Conservation (phyloP, 1,140 invertebrate species). For the Listronotus oregonensis region DNA sequence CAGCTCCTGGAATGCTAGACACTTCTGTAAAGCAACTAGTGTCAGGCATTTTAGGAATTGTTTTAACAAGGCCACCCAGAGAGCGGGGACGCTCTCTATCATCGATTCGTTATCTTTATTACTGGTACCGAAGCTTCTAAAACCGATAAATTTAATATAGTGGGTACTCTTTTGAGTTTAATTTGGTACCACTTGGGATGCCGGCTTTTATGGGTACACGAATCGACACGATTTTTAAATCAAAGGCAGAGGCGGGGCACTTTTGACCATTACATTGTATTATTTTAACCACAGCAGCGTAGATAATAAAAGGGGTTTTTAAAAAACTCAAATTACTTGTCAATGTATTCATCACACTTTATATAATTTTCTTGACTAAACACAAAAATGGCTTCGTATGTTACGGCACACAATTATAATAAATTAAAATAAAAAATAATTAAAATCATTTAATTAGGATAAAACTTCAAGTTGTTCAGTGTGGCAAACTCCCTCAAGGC, state of each 20-base stretch:
- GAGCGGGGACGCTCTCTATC: constrained; percentile 19
- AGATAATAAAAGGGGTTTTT: too few species aligned
- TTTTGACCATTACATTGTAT: too few species aligned
- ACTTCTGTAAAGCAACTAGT: constrained; percentile 30
- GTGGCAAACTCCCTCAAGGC: too few species aligned
- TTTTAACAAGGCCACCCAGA: constrained; percentile 39
- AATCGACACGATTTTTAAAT: constrained; percentile 29
- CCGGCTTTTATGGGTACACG: constrained; percentile 30
- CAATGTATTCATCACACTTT: too few species aligned
- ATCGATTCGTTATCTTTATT: constrained; percentile 37
- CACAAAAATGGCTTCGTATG: too few species aligned
- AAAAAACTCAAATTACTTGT: too few species aligned
- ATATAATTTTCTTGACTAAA: too few species aligned
- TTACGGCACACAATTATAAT: too few species aligned
- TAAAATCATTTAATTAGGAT: too few species aligned
- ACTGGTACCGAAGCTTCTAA: constrained; percentile 39
- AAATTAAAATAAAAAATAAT: too few species aligned
- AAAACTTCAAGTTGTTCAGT: too few species aligned
- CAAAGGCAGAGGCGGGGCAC: not conserved
- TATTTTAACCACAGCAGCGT: too few species aligned
- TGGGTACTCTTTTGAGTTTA: constrained; percentile 33
- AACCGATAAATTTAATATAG: constrained; percentile 40
- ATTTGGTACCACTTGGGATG: constrained; percentile 34
- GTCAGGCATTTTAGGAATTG: constrained; percentile 39
- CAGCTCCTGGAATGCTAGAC: constrained; percentile 37